phyloP scores from a whole-genome alignment of 2,797 vertebrate genomes.

The Antrozous pallidus region DNA sequence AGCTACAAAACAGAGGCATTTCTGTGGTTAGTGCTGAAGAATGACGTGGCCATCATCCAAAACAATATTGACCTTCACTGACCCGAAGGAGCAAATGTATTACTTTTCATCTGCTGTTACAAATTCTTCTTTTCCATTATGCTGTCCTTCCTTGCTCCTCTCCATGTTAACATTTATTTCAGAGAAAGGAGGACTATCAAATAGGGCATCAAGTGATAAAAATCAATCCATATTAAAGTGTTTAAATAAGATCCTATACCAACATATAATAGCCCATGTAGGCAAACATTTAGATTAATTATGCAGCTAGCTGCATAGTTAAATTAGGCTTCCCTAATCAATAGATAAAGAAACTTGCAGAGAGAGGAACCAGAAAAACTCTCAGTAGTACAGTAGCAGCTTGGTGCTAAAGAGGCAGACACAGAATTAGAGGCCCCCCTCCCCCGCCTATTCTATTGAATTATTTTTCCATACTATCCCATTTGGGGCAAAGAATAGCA shows the following conservation, averaged over 20 bases:
- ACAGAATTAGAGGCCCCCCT: not conserved
- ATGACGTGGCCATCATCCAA: not conserved
- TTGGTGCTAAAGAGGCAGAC: not conserved
- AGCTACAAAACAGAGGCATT: slow-evolving; percentile 38
- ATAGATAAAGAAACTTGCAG: slow-evolving; percentile 2
- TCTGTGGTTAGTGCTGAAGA: slow-evolving; percentile 17
- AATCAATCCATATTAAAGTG: not conserved
- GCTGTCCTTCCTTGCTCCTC: not conserved
- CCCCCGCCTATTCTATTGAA: not conserved
- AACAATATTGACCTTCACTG: not conserved
- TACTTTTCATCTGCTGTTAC: not conserved
- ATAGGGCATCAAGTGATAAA: not conserved
- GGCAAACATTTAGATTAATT: not conserved
- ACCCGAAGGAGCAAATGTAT: not conserved
- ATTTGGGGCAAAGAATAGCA: not conserved
- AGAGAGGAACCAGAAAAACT: not conserved
- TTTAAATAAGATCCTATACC: not conserved
- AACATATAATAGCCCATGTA: not conserved
- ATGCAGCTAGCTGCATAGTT: not conserved
- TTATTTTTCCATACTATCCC: slow-evolving; percentile 11
- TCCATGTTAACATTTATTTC: not conserved
- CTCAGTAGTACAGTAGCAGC: not conserved
- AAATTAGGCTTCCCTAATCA: slow-evolving; percentile 15
- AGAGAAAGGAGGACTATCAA: not conserved
- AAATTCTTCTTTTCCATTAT: not conserved